Base-by-base conservation (phyloP, 1,140 invertebrate species). In the Eriosoma lanigerum region DNA sequence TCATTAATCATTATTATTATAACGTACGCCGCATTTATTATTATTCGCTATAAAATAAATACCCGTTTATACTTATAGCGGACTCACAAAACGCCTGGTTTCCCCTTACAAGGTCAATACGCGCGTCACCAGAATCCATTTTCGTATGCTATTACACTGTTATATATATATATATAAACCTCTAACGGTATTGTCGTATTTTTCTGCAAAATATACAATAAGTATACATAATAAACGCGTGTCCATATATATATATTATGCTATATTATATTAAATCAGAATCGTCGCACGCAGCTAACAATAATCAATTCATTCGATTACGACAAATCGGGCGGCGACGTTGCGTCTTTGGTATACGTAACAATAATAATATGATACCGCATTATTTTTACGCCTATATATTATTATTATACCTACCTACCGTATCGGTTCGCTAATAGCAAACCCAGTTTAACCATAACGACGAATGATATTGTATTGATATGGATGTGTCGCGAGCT, bases 51-150 rank as follows among this genome's bases (percentile, higher is more conserved):
- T 60, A 19, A 29, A 29, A 60, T 29, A 62, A 2, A 3, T 62
- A 62, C 60, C n/a, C 17, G 60, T 32, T 29, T 62, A 10, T n/a
- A 29, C 32, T 4, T 38, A 38, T 8, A 32, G 29, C 60, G 32
- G 60, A 62, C 60, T 29, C 62, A 64, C 62, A 29, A 64, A 64
- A 64, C 62, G 38, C 32, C 32, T n/a, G 62, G 32, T 64, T 64
- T 64, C 62, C 64, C 64, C 64, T 68, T 68, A 68, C 64, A 68
- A 68, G 64, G 64, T 19, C 44, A 48, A 24, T 12, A 38, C 44
- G 46, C 13, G 10, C 46, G 46, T 48, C 32, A 9, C 9, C 32
- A 21, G 32, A 64, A 64, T 64, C 62, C 62, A 38, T 64, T 21
- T 44, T 64, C 32, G 62, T 64, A 60, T 29, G 15, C 24, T 24